Evolutionary conservation across 2,113 vertebrate genomes (phyloP).

Genomic region (Chionis minor): DNA sequence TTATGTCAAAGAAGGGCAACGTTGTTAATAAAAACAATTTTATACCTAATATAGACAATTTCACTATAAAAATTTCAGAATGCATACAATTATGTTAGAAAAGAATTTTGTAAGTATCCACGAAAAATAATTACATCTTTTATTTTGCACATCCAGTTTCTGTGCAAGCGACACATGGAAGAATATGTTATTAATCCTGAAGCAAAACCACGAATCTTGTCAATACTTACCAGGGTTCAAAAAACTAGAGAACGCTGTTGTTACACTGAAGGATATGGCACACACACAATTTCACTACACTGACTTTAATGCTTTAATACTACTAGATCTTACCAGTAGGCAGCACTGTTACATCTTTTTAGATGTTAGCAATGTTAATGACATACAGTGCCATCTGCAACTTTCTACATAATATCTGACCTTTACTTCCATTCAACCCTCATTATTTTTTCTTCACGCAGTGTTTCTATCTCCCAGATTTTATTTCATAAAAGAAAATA

Average conservation of each 20-base stretch:
- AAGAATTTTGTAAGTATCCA: neutral
- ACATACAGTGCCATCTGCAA: conserved; percentile 73
- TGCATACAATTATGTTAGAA: neutral
- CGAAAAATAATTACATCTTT: neutral
- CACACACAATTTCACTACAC: neutral
- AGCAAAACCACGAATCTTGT: neutral
- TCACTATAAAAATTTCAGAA: neutral
- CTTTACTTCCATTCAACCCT: conserved; percentile 75
- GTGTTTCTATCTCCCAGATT: conserved; percentile 73
- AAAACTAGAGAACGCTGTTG: neutral
- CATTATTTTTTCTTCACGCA: conserved; percentile 74
- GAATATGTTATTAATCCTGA: neutral
- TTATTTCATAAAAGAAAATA: conserved; percentile 69
- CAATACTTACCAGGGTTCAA: neutral
- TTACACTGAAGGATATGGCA: neutral
- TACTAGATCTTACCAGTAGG: conserved; percentile 77
- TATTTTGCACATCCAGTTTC: neutral
- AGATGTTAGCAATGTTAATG: conserved; percentile 65
- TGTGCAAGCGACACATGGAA: neutral
- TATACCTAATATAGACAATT: neutral
- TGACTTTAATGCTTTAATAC: conserved; percentile 56
- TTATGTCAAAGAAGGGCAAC: neutral
- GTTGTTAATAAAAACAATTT: neutral
- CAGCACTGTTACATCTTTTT: conserved; percentile 75
- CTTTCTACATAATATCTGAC: conserved; percentile 75